A percentile compares a stretch with the other conserved stretches of the same genome.
Conservation (phyloP, 2,113 vertebrate species). For the Desmodus rotundus region DNA sequence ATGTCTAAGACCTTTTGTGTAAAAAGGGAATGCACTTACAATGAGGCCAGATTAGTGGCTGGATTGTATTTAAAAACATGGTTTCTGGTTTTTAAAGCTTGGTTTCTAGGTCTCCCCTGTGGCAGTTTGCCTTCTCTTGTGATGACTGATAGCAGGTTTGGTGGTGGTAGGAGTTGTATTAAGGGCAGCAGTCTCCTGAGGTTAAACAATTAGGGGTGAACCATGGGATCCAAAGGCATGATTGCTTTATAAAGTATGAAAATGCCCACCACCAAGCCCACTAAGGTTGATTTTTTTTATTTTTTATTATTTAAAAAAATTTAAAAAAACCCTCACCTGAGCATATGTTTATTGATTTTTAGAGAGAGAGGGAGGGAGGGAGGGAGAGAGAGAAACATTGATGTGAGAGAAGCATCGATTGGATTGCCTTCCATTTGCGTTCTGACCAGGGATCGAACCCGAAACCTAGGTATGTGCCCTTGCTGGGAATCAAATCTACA, state of each 20-base stretch:
- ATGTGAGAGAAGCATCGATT: too few relatives aligned
- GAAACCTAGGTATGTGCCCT: too few relatives aligned
- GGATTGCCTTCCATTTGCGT: too few relatives aligned
- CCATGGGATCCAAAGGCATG: rapidly evolving
- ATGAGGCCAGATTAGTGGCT: neutral
- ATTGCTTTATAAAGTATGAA: neutral
- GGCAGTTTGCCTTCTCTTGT: neutral
- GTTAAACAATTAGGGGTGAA: neutral
- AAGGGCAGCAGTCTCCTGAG: neutral
- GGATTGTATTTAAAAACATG: neutral
- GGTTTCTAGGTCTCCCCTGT: neutral
- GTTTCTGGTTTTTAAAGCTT: neutral
- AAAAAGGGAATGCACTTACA: neutral
- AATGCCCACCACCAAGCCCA: neutral
- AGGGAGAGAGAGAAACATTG: too few relatives aligned
- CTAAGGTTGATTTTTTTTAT: neutral
- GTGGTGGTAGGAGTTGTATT: neutral
- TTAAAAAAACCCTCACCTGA: too few relatives aligned
- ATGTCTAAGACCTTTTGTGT: neutral
- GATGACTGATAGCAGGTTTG: neutral
- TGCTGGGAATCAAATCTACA: too few relatives aligned
- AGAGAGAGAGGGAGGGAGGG: too few relatives aligned
- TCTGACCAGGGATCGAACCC: too few relatives aligned
- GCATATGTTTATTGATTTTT: too few relatives aligned
- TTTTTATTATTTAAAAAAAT: too few relatives aligned